Conservation (phyloP, 2,888 invertebrate genomes). For the Epistrophe eligans region DNA sequence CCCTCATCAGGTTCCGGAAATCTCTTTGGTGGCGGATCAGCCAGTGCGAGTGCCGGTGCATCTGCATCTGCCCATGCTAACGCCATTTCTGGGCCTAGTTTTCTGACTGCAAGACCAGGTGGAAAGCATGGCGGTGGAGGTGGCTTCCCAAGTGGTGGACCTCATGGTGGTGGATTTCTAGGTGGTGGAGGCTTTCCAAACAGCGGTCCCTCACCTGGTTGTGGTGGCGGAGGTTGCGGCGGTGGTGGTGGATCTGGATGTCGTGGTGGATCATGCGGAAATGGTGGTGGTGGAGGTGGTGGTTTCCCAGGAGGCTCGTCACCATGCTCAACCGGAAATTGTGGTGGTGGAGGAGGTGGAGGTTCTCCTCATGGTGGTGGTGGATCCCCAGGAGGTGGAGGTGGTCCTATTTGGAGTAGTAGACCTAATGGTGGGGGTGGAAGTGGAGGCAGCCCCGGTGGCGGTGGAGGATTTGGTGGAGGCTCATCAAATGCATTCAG, state of each 20-base stretch:
- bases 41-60: slow-evolving; percentile 24
- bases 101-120: slow-evolving; percentile 37
- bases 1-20: background rate
- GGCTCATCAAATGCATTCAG: no score
- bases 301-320: slow-evolving; percentile 14
- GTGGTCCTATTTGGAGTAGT: slow-evolving; percentile 16
- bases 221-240: slow-evolving; percentile 56
- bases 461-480: slow-evolving; percentile 55
- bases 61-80: slow-evolving; percentile 19
- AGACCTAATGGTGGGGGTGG: slow-evolving; percentile 39
- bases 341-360: slow-evolving; percentile 52
- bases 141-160: slow-evolving; percentile 59
- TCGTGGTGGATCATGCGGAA: slow-evolving; percentile 35
- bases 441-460: slow-evolving; percentile 37
- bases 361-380: slow-evolving; percentile 79
- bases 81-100: slow-evolving; percentile 39
- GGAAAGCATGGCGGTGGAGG: slow-evolving; percentile 58
- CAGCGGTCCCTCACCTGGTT: slow-evolving; percentile 47
- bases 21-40: slow-evolving; percentile 20
- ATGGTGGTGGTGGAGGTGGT: slow-evolving; percentile 30
- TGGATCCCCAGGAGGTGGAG: slow-evolving; percentile 44
- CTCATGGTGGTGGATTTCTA: slow-evolving; percentile 49
- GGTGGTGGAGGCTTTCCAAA: slow-evolving; percentile 49
- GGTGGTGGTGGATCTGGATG: slow-evolving; percentile 38
- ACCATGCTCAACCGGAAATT: slow-evolving; percentile 20